A percentile compares a stretch with the other conserved stretches of the same genome.
These are phyloP conservation scores for Drosophila tripunctata DNA, from an alignment of 2,888 invertebrate species.

Conservation along the genomic window DNA sequence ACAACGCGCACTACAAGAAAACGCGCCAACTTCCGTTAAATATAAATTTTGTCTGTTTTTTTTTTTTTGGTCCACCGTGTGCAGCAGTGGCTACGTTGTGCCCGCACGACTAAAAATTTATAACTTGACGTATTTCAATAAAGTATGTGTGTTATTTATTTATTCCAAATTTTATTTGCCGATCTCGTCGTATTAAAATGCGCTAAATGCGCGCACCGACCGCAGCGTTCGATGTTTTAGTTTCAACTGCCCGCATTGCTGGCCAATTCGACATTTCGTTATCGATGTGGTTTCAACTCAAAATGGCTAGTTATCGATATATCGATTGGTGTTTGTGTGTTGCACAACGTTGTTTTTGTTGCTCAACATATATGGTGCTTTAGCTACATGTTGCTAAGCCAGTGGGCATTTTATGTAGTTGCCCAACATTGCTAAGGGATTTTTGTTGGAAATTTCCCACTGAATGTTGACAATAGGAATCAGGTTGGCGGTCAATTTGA, in stretches of 20 bases:
- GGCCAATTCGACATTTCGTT: slow-evolving; percentile 40
- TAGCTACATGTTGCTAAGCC: neutral
- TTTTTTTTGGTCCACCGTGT: slow-evolving; percentile 8
- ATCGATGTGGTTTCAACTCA: slow-evolving; percentile 24
- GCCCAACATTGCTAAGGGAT: neutral
- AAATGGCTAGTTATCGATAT: slow-evolving; percentile 38
- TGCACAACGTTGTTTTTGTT: slow-evolving; percentile 12
- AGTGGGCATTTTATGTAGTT: neutral
- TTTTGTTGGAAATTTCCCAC: neutral
- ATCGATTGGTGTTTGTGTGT: slow-evolving; percentile 22
- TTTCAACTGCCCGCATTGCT: slow-evolving; percentile 51
- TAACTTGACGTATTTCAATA: slow-evolving; percentile 58
- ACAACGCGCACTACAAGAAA: slow-evolving; percentile 6
- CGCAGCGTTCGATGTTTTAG: slow-evolving; percentile 35
- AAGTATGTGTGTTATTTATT: slow-evolving; percentile 59
- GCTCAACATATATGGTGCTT: slow-evolving; percentile 1
- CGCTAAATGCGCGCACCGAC: slow-evolving; percentile 46
- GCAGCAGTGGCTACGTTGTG: slow-evolving; percentile 34
- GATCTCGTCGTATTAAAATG: slow-evolving; percentile 29
- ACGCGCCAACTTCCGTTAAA: slow-evolving; percentile 20
- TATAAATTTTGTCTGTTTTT: slow-evolving; percentile 10
- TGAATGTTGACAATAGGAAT: neutral
- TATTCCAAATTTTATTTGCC: slow-evolving; percentile 30
- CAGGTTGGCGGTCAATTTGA: neutral
- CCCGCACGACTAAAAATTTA: slow-evolving; percentile 37